These are phyloP conservation scores for Lethrus apterus DNA, from an alignment of 1,140 invertebrate species.

Conservation along the genomic window DNA sequence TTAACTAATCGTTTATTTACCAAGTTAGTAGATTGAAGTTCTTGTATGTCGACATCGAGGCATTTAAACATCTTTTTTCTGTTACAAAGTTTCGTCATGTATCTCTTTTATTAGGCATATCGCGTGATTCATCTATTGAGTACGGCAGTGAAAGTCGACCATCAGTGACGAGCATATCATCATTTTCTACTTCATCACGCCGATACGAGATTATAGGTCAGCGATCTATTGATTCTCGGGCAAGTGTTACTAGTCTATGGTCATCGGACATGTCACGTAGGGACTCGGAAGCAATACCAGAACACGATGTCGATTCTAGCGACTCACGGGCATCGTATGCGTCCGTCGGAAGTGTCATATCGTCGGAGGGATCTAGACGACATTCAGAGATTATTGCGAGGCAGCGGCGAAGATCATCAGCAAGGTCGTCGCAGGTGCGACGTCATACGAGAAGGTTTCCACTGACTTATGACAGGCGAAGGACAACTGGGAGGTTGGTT, in stretches of 20 bases:
- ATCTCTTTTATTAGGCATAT: conserved; percentile 34
- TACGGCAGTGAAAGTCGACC: conserved; percentile 36
- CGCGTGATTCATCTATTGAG: conserved; percentile 38
- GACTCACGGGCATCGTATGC: conserved; percentile 34
- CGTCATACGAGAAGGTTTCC: conserved; percentile 38
- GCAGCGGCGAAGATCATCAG: conserved; percentile 29
- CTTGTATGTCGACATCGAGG: no score
- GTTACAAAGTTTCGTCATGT: no score
- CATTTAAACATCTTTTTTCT: no score
- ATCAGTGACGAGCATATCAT: conserved; percentile 38
- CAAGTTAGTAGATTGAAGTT: no score
- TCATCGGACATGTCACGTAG: conserved; percentile 38
- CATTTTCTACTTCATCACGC: conserved; percentile 32
- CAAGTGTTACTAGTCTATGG: conserved; percentile 36
- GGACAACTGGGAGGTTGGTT: conserved; percentile 43
- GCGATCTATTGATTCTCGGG: conserved; percentile 38
- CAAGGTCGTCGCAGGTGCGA: conserved; percentile 35
- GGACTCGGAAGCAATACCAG: conserved; percentile 38
- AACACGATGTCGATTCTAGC: conserved; percentile 39
- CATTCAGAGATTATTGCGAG: conserved; percentile 35
- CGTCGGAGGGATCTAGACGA: conserved; percentile 37
- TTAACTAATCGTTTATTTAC: no score
- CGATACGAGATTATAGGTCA: conserved; percentile 41
- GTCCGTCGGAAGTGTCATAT: conserved; percentile 25
- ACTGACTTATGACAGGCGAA: conserved; percentile 39